Percentiles rank a stretch among this genome's conserved stretches.
Conservation (phyloP, 2,113 vertebrate genomes). For the Pangasianodon gigas region DNA sequence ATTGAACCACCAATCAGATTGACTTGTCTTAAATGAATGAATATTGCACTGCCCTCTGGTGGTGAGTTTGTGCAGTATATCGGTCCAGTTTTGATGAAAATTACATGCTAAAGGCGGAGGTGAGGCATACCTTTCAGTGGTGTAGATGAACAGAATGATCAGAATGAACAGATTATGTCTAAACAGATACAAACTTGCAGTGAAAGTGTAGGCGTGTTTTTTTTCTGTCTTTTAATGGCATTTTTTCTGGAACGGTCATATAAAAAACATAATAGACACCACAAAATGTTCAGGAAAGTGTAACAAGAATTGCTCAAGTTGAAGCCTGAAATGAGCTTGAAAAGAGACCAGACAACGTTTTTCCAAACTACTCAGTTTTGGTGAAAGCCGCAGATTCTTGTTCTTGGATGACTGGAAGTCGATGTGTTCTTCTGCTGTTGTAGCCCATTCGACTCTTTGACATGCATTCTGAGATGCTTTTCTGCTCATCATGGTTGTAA, state of each 20-base stretch:
- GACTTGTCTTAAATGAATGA: background rate
- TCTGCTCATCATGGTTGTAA: background rate
- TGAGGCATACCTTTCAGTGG: background rate
- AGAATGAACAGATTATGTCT: background rate
- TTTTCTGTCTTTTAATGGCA: too few species aligned
- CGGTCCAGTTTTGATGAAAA: background rate
- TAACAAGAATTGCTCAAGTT: background rate
- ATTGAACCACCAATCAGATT: background rate
- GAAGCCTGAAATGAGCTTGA: background rate
- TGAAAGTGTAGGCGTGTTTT: too few species aligned
- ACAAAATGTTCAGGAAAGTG: background rate
- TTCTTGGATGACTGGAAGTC: background rate
- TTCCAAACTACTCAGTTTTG: background rate
- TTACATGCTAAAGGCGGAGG: background rate
- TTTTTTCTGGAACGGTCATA: too few species aligned
- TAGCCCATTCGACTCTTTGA: background rate
- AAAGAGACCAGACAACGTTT: too few species aligned
- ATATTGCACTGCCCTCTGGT: conserved; percentile 10
- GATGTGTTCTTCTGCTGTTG: background rate
- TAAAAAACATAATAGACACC: too few species aligned
- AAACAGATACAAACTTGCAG: too few species aligned
- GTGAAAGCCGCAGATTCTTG: background rate
- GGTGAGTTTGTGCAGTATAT: background rate
- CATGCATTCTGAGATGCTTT: background rate
- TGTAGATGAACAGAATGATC: background rate